Evolutionary conservation across 2,888 invertebrate species (phyloP).

Genomic region (Cabera pusaria): DNA sequence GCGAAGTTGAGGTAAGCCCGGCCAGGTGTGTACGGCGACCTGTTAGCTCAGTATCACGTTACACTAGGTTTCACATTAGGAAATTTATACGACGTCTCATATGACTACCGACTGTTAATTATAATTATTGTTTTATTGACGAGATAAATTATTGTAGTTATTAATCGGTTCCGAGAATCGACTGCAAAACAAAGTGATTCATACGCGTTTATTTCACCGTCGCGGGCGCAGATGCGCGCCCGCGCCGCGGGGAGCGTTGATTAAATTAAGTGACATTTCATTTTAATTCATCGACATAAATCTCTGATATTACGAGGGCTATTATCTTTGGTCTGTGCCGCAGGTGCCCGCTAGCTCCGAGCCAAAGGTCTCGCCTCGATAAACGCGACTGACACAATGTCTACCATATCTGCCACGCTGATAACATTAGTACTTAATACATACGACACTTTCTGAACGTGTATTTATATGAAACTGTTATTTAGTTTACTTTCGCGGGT

Average conservation of each 20-base stretch:
- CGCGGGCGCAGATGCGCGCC: slow-evolving; percentile 53
- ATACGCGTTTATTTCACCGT: slow-evolving; percentile 58
- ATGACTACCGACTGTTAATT: slow-evolving; percentile 77
- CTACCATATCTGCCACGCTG: slow-evolving; percentile 37
- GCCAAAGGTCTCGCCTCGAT: slow-evolving; percentile 54
- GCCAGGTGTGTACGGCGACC: slow-evolving; percentile 69
- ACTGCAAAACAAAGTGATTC: slow-evolving; percentile 81
- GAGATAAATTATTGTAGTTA: slow-evolving; percentile 77
- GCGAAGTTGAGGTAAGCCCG: slow-evolving; percentile 60
- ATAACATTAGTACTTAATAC: slow-evolving; percentile 21
- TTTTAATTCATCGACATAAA: slow-evolving; percentile 72
- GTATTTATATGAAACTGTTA: slow-evolving; percentile 23
- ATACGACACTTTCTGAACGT: slow-evolving; percentile 24
- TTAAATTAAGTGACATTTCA: slow-evolving; percentile 79
- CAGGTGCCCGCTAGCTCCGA: slow-evolving; percentile 36
- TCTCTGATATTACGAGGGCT: slow-evolving; percentile 63
- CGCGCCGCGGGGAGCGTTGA: slow-evolving; percentile 65
- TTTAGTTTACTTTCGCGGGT: slow-evolving; percentile 16
- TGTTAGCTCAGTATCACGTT: slow-evolving; percentile 69
- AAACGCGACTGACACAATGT: slow-evolving; percentile 55
- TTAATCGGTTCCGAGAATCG: slow-evolving; percentile 73
- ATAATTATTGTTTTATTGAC: slow-evolving; percentile 79
- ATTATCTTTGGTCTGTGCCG: slow-evolving; percentile 61
- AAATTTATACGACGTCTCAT: slow-evolving; percentile 80
- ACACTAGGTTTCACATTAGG: slow-evolving; percentile 81